Percentiles rank a stretch among this genome's conserved stretches.
Conservation (phyloP, 2,113 vertebrate species). For the Chaetodon auriga region DNA sequence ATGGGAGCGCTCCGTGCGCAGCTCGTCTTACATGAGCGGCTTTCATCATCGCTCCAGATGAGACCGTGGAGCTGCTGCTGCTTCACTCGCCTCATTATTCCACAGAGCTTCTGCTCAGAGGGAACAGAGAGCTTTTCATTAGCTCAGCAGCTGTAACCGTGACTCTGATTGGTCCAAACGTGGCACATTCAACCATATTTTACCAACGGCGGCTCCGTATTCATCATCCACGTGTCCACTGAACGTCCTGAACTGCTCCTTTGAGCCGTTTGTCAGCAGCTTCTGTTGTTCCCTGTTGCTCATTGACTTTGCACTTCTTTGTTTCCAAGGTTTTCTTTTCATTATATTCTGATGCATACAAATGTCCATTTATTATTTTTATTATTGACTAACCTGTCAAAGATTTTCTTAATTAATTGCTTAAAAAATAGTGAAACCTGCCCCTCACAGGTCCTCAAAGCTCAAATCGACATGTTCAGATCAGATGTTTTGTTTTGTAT, state of each 20-base stretch:
- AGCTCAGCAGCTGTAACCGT: conserved; percentile 10
- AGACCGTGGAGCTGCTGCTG: conserved; percentile 36
- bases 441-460: not conserved
- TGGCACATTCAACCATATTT: not conserved
- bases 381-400: not conserved
- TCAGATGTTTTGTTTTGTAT: not conserved
- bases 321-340: not conserved
- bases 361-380: not conserved
- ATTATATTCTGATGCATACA: not conserved
- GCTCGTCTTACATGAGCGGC: conserved; percentile 50
- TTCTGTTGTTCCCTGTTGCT: not conserved
- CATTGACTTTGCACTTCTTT: not conserved
- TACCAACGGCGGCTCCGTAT: not conserved
- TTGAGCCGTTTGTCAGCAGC: not conserved
- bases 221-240: not conserved
- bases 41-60: conserved; percentile 63
- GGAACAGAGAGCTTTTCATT: conserved; percentile 52
- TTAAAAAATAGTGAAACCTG: not conserved
- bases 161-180: conserved; percentile 17
- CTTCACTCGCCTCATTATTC: conserved; percentile 28
- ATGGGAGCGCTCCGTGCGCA: conserved; percentile 30
- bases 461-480: not conserved
- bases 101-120: conserved; percentile 29
- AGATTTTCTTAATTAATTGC: not conserved
- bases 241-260: not conserved